Base-by-base conservation (phyloP, 2,888 invertebrate genomes). In the Ophioninae sp. region DNA sequence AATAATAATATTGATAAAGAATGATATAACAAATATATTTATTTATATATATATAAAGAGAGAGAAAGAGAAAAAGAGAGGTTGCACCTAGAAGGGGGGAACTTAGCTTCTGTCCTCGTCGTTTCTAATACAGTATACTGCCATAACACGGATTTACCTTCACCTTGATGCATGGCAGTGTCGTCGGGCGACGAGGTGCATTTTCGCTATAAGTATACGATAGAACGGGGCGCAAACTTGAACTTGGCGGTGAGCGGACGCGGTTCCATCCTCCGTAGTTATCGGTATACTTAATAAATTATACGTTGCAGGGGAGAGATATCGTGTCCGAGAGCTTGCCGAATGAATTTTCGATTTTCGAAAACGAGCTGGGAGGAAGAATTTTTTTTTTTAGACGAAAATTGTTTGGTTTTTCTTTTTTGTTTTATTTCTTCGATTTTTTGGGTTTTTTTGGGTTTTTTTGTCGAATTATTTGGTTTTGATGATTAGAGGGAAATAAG, bases 111-210 rank as follows among this genome's bases (percentile, higher is more conserved):
- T 71, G 61, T 74, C 71, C 78, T 79, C 56, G 74, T 81, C 74
- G 69, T 81, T 74, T 79, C 79, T 75, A 75, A 81, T 81, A 79
- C 79, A 79, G 79, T 76, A 73, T 59, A 72, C 79, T 64, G 79
- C 72, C 58, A 44, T 68, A 30, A 76, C 79, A 74, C 76, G 72
- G 72, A 82, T 73, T 84, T 86, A 86, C 85, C 85, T 85, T 85
- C 85, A 85, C 83, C 84, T 80, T 83, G 83, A 75, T 75, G 67
- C 73, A 58, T 68, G 37, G 20, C 67, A 76, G 67, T 41, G 75
- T 71, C 79, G 75, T 67, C 69, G 65, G 22, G 67, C 79, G 41
- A 81, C 74, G 51, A 44, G 51, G 17, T 64, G 65, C 69, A 73
- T 56, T 30, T 30, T 30, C 44, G 22, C 39, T 75, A 61, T 61